A percentile compares a stretch with the other conserved stretches of the same genome.
Conservation (phyloP, 2,113 vertebrate genomes). For the Chaenocephalus aceratus region DNA sequence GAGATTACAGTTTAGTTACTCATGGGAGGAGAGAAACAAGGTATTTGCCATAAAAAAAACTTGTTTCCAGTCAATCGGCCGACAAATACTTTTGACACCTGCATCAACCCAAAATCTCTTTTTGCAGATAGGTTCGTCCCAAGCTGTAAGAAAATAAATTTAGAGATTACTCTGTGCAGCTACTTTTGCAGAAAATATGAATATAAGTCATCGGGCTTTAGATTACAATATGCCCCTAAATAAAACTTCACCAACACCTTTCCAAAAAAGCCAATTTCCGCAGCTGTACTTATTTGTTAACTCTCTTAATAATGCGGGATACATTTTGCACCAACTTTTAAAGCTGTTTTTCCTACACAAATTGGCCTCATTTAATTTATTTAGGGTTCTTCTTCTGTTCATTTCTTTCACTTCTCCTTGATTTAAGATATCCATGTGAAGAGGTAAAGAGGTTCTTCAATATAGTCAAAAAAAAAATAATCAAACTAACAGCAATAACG, state of each 20-base stretch:
- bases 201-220: too few species aligned
- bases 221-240: not conserved
- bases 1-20: conserved; percentile 15
- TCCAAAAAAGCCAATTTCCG: not conserved
- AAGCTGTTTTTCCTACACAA: not conserved
- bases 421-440: not conserved
- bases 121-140: not conserved
- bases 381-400: not conserved
- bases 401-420: not conserved
- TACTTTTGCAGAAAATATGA: not conserved
- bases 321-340: not conserved
- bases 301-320: not conserved
- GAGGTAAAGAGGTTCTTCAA: not conserved
- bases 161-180: not conserved
- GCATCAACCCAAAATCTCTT: not conserved
- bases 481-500: not conserved
- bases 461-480: not conserved
- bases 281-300: not conserved
- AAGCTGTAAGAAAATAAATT: not conserved
- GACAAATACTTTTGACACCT: not conserved
- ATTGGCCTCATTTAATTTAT: not conserved
- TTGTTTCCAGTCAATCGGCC: not conserved
- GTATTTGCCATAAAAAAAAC: not conserved
- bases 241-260: not conserved
- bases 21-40: not conserved